A percentile compares a stretch with the other conserved stretches of the same genome.
These are phyloP conservation scores for Pholis gunnellus DNA, from an alignment of 2,113 vertebrate genomes.

Conservation along the genomic window DNA sequence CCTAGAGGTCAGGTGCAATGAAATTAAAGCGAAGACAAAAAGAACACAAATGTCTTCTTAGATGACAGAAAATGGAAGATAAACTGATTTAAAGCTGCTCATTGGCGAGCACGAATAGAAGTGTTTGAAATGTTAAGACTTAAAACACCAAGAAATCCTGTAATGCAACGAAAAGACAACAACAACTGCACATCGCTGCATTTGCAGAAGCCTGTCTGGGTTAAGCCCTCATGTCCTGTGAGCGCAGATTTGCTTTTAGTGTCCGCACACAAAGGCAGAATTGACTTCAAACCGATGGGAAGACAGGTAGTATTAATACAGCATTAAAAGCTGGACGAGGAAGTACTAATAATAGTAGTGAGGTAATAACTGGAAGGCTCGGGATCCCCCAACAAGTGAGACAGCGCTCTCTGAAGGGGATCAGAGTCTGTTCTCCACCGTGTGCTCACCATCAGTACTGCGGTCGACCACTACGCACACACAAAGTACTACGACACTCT, in stretches of 20 bases:
- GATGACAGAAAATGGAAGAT: neutral
- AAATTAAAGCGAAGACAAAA: constrained; percentile 7
- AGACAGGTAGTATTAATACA: too few species aligned
- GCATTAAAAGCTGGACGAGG: too few species aligned
- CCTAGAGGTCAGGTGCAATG: neutral
- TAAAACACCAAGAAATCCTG: neutral
- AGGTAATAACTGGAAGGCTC: neutral
- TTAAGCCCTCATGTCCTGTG: neutral
- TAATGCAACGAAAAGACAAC: neutral
- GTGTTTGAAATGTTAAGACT: constrained; percentile 9
- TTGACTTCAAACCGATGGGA: too few species aligned
- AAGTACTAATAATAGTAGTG: too few species aligned
- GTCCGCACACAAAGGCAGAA: neutral
- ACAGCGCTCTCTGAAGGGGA: neutral
- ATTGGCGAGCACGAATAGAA: neutral
- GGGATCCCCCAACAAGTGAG: neutral
- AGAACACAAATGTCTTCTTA: neutral
- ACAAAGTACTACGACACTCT: neutral
- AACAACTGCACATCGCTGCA: neutral
- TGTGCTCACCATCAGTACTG: neutral
- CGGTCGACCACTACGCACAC: neutral
- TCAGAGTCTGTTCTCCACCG: neutral
- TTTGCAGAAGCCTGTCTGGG: neutral
- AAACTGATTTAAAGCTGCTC: neutral
- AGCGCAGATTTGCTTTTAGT: neutral